phyloP scores from a whole-genome alignment of 2,113 vertebrate species.

The Trochalopteron elliotii region DNA sequence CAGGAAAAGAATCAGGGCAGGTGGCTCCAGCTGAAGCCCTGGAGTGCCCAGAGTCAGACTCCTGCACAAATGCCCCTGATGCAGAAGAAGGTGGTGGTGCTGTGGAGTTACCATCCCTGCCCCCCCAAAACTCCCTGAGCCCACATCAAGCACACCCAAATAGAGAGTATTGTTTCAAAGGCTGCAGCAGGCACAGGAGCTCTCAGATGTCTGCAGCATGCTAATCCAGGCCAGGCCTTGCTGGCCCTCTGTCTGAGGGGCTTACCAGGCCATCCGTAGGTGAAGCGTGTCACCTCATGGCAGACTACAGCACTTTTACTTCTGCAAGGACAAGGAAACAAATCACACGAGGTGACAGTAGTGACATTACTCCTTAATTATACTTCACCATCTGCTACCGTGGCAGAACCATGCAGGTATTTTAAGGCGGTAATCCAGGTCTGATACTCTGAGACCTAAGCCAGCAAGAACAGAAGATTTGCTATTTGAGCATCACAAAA shows the following conservation, averaged over 20 bases:
- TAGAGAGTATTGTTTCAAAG: neutral
- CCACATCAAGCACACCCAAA: neutral
- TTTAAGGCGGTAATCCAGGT: neutral
- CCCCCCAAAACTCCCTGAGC: neutral
- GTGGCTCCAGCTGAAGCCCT: neutral
- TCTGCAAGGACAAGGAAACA: neutral
- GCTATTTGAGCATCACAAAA: neutral
- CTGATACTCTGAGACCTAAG: neutral
- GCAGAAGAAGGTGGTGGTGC: neutral
- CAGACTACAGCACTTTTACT: slow-evolving; percentile 43
- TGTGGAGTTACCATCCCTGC: rapidly evolving
- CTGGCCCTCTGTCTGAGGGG: neutral
- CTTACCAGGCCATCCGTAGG: neutral
- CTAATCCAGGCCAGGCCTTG: neutral
- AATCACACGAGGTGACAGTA: neutral
- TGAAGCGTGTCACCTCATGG: slow-evolving; percentile 14
- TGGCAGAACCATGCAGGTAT: neutral
- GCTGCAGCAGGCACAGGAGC: neutral
- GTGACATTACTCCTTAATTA: slow-evolving; percentile 1
- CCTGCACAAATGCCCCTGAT: neutral
- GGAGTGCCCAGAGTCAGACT: neutral
- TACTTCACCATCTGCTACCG: neutral
- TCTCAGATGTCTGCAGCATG: neutral
- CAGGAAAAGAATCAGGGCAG: neutral
- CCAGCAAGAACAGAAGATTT: neutral